A percentile compares a stretch with the other conserved stretches of the same genome.
phyloP scores from a whole-genome alignment of 2,888 invertebrate species.

The Notocelia uddmanniana region DNA sequence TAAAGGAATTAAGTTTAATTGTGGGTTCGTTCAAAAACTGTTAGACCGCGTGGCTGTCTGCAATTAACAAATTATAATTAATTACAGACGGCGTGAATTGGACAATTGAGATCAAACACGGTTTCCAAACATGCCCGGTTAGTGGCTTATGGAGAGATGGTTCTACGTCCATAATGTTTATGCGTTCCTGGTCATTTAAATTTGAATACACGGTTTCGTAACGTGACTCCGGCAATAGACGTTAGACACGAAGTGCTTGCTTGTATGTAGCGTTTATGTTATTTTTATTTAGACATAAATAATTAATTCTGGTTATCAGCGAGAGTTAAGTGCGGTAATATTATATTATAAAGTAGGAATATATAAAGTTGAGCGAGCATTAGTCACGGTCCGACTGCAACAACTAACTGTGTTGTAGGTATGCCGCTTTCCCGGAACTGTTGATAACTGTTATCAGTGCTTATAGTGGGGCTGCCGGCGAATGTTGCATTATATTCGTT shows the following conservation, averaged over 20 bases:
- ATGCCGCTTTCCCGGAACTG: constrained; percentile 59
- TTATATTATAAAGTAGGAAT: background rate
- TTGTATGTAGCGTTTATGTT: background rate
- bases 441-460: constrained; percentile 58
- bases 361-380: background rate
- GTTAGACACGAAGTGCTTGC: background rate
- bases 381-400: constrained; percentile 11
- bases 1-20: constrained; percentile 45
- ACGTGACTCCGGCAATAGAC: background rate
- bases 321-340: background rate
- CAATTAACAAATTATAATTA: constrained; percentile 57
- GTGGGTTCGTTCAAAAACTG: constrained; percentile 32
- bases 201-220: constrained; percentile 23
- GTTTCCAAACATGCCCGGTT: constrained; percentile 32
- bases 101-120: constrained; percentile 54
- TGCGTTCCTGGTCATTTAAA: constrained; percentile 34
- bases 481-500: background rate
- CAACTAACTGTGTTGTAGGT: background rate
- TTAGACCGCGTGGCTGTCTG: constrained; percentile 30
- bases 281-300: background rate
- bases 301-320: background rate
- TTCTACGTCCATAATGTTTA: constrained; percentile 18
- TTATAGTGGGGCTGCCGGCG: background rate
- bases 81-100: constrained; percentile 58
- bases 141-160: constrained; percentile 2